Evolutionary conservation across 1,140 invertebrate genomes (phyloP), one percentile per base, ranked within the genome.

Genomic region (Pemphigus obesinymphae): DNA sequence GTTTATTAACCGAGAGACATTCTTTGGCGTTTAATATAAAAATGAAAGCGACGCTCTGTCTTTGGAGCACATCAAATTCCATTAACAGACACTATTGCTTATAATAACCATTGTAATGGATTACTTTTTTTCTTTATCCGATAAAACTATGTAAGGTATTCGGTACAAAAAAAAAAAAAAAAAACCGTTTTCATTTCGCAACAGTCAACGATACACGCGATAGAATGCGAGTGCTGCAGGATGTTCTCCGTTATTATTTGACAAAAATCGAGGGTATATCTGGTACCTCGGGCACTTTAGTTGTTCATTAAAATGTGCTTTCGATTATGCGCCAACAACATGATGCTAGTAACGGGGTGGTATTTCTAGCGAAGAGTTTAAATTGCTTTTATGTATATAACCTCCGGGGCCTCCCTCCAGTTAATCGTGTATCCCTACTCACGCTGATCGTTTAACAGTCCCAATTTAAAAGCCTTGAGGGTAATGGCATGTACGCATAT

Each of bases 241-340:
- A n/a, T n/a, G n/a, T n/a, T n/a, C n/a, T n/a, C n/a, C 10, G 53
- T 78, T 78, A 55, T 76, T 76, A 58, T 78, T 61, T 29, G 31
- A 10, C 34, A 29, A 78, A 43, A 78, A 78, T 29, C 7, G 34
- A 40, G 37, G 37, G 55, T 20, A 78, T 34, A 43, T 61, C 20
- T 58, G 75, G 75, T 43, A 58, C 76, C 53, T 45, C n/a, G 37
- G 58, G 76, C 55, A 45, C 48, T 63, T 80, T 45, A 37, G 53
- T 17, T 61, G 50, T 61, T 80, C 55, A 80, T 80, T 80, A 80
- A 80, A 80, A 80, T 63, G 76, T 61, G 76, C 76, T 63, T 78
- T 61, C 76, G 76, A 80, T 80, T 80, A 80, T 80, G 55, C 76
- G 76, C 76, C 34, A 58, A 58, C 50, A 37, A 37, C 76, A 80